Conservation (phyloP, 2,888 invertebrate species). For the Meghimatium bilineatum region DNA sequence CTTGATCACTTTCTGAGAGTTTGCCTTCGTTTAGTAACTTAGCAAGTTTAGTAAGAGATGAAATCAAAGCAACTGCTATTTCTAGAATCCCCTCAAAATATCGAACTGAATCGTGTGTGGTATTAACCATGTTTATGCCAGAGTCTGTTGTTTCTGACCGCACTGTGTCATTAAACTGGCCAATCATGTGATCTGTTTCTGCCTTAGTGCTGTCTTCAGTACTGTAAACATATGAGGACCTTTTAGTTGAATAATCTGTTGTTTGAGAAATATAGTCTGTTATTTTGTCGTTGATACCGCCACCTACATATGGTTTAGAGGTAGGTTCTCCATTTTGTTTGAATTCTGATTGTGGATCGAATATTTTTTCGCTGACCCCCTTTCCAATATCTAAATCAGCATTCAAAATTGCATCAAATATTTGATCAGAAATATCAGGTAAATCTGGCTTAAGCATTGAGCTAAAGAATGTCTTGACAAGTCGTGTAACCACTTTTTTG, state of each 20-base stretch:
- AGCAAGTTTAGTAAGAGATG: background rate
- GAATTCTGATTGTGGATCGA: background rate
- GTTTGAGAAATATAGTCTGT: background rate
- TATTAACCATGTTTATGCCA: background rate
- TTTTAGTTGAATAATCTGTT: background rate
- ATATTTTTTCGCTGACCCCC: background rate
- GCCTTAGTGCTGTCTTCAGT: background rate
- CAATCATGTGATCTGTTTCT: background rate
- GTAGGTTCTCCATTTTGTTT: background rate
- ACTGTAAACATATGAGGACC: background rate
- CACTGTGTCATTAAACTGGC: background rate
- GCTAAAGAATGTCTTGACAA: background rate
- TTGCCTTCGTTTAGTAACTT: background rate
- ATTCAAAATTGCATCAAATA: background rate
- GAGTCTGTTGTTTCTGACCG: background rate
- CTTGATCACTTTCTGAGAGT: background rate
- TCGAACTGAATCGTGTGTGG: background rate
- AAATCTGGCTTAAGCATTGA: background rate
- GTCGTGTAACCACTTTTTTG: background rate
- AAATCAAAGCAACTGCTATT: background rate
- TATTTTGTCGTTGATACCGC: background rate
- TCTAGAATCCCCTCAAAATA: conserved; percentile 5
- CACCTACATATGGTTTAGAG: background rate
- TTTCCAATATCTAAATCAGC: background rate
- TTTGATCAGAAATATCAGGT: background rate